Percentiles rank a stretch among this genome's conserved stretches.
Evolutionary conservation across 2,113 vertebrate species (phyloP).

Genomic region (Halcyon malimbica): DNA sequence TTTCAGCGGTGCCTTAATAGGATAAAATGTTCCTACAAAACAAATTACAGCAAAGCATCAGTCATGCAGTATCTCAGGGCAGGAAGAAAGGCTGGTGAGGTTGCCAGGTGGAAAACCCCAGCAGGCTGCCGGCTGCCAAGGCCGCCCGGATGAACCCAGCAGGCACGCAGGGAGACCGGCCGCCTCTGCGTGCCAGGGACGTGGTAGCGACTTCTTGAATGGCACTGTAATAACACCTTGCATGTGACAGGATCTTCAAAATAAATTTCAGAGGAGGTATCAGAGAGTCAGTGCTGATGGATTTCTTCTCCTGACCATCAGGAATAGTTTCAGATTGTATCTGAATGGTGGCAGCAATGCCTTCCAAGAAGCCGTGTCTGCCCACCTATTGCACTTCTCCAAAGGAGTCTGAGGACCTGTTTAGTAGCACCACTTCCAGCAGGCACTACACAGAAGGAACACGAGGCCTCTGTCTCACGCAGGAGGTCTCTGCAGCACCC

Average conservation of each 20-base stretch:
- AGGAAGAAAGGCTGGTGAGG: background rate
- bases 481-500: background rate
- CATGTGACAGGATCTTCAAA: accelerated
- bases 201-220: background rate
- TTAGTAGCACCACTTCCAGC: background rate
- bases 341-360: background rate
- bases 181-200: background rate
- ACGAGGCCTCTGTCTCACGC: background rate
- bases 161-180: background rate
- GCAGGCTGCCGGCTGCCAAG: background rate
- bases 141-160: background rate
- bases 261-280: background rate
- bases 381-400: background rate
- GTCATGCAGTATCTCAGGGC: background rate
- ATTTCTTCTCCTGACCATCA: background rate
- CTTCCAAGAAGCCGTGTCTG: background rate
- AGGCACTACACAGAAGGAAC: background rate
- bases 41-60: background rate
- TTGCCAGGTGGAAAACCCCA: background rate
- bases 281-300: background rate
- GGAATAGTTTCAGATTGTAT: background rate
- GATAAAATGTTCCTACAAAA: background rate
- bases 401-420: background rate
- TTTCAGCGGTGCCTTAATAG: background rate
- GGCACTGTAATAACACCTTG: background rate